phyloP scores from a whole-genome alignment of 2,888 invertebrate genomes.

The Troglohyphantes excavatus region DNA sequence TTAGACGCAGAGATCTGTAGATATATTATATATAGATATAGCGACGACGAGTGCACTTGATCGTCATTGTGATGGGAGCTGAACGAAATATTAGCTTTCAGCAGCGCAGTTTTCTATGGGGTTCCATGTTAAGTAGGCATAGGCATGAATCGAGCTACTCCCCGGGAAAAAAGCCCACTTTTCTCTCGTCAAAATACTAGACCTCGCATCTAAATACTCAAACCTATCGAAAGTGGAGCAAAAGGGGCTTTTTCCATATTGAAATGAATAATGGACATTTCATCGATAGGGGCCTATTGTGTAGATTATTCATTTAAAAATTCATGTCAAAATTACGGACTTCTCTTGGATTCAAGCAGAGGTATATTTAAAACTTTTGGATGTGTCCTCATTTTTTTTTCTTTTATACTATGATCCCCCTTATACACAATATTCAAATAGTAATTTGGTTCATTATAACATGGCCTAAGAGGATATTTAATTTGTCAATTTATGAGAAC shows the following conservation, averaged over 20 bases:
- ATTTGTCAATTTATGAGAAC: no score
- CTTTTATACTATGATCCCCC: no score
- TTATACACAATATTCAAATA: no score
- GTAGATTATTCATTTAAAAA: no score
- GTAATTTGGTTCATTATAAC: no score
- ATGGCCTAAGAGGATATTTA: no score
- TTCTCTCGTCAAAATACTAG: conserved; percentile 74
- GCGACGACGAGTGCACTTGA: conserved; percentile 65
- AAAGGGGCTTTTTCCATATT: conserved; percentile 31
- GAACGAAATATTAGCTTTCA: conserved; percentile 78
- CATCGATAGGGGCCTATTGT: no score
- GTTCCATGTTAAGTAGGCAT: conserved; percentile 74
- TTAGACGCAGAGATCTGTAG: conserved; percentile 41
- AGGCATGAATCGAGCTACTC: conserved; percentile 76
- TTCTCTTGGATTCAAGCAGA: no score
- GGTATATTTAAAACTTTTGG: no score
- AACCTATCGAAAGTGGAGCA: conserved; percentile 25
- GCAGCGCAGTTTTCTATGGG: conserved; percentile 65
- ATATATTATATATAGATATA: conserved; percentile 70
- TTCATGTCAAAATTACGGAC: no score
- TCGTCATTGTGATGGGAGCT: conserved; percentile 73
- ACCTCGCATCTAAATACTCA: conserved; percentile 71
- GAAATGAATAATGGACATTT: neutral
- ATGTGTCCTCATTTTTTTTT: no score
- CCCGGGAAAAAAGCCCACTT: conserved; percentile 60